Percentiles rank a stretch among this genome's conserved stretches.
These are phyloP conservation scores for Neodiprion lecontei DNA, from an alignment of 1,140 invertebrate genomes.

Conservation along the genomic window DNA sequence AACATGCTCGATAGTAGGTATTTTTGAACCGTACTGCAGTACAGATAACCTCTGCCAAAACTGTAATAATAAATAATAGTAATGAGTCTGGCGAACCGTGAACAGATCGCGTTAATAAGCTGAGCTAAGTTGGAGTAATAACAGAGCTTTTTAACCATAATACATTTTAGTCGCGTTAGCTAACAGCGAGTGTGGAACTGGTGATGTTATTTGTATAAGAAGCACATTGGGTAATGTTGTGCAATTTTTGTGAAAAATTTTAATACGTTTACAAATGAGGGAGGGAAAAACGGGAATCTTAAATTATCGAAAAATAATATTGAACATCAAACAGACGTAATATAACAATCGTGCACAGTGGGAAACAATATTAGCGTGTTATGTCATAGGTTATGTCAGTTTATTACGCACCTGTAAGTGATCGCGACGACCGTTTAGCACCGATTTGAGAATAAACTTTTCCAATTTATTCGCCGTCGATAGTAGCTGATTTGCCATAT, in stretches of 20 bases:
- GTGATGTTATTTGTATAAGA: too few species aligned
- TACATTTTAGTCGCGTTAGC: too few species aligned
- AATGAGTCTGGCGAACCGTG: too few species aligned
- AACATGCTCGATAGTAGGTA: constrained; percentile 52
- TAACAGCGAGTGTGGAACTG: too few species aligned
- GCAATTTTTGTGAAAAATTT: too few species aligned
- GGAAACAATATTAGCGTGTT: constrained; percentile 30
- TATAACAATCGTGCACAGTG: not conserved
- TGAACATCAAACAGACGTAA: not conserved
- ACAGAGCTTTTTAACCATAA: too few species aligned
- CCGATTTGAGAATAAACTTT: constrained; percentile 46
- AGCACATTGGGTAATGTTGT: too few species aligned
- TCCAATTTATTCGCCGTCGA: constrained; percentile 50
- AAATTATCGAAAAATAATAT: too few species aligned
- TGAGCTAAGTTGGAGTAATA: too few species aligned
- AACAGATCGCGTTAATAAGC: too few species aligned
- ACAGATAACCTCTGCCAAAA: constrained; percentile 33
- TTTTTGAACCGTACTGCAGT: constrained; percentile 40
- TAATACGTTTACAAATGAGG: too few species aligned
- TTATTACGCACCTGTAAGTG: constrained; percentile 45
- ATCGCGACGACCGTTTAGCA: constrained; percentile 47
- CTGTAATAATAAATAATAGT: constrained; percentile 21
- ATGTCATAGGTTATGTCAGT: constrained; percentile 36
- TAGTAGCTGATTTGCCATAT: constrained; percentile 54
- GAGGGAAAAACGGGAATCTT: too few species aligned